A percentile compares a stretch with the other conserved stretches of the same genome.
Conservation (phyloP, 2,113 vertebrate species). For the Pithys albifrons region DNA sequence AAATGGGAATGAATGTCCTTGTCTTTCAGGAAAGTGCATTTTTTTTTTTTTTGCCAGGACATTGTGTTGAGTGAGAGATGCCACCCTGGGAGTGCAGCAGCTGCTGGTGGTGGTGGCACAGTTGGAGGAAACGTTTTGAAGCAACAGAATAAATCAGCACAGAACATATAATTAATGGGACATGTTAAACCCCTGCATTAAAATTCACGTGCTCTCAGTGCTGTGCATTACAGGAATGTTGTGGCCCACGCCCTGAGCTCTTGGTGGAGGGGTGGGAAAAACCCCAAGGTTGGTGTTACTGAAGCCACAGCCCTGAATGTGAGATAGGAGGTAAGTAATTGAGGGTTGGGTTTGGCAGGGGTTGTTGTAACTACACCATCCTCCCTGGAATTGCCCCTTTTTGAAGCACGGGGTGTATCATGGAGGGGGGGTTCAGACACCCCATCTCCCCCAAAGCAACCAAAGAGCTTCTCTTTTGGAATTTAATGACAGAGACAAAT, state of each 20-base stretch:
- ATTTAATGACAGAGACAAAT: neutral
- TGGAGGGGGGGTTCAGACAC: neutral
- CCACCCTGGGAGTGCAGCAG: neutral
- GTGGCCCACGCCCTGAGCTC: neutral
- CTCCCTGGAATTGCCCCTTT: neutral
- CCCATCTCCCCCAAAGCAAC: neutral
- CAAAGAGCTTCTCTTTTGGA: neutral
- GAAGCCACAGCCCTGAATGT: neutral
- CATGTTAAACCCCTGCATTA: neutral
- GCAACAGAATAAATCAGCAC: neutral
- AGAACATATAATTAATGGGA: slow-evolving; percentile 8
- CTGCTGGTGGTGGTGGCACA: neutral
- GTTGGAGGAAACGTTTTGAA: neutral
- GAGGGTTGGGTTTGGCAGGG: neutral
- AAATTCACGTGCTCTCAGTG: neutral
- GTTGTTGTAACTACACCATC: neutral
- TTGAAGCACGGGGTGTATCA: neutral
- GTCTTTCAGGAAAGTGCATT: neutral
- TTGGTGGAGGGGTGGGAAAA: neutral
- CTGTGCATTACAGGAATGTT: slow-evolving; percentile 20
- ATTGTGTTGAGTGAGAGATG: neutral
- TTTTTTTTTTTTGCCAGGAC: neutral
- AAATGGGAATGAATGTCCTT: neutral
- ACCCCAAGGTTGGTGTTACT: neutral
- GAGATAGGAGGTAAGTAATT: neutral